Conservation (phyloP, 2,113 vertebrate genomes). For the Cyprinodon brontotheroides region DNA sequence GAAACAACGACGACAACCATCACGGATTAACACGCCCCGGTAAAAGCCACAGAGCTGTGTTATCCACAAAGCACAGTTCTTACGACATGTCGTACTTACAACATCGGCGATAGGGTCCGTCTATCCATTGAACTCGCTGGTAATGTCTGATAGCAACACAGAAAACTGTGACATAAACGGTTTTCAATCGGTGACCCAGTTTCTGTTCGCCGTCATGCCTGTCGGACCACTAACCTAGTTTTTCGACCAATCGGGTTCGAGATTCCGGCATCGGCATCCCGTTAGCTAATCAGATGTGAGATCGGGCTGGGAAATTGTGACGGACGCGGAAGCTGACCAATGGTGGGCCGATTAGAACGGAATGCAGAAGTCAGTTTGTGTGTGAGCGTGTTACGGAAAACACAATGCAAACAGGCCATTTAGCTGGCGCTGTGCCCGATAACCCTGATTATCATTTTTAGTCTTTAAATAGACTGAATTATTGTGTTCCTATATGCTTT, state of each 20-base stretch:
- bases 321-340: constrained; percentile 28
- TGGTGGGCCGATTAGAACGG: constrained; percentile 22
- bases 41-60: not conserved
- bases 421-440: not conserved
- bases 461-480: not conserved
- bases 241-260: constrained; percentile 69
- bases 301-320: constrained; percentile 38
- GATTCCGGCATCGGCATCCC: constrained; percentile 7
- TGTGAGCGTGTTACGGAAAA: constrained; percentile 16
- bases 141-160: constrained; percentile 48
- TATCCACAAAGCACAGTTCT: not conserved
- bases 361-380: constrained; percentile 37
- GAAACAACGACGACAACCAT: constrained; percentile 64
- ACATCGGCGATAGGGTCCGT: constrained; percentile 14
- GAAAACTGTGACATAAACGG: constrained; percentile 81
- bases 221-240: constrained; percentile 85
- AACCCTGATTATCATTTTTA: constrained; percentile 8
- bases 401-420: constrained; percentile 22
- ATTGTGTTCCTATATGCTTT: too few species aligned
- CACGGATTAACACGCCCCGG: constrained; percentile 15
- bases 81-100: constrained; percentile 62
- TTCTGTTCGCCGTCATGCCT: constrained; percentile 80
- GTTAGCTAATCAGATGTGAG: constrained; percentile 56
- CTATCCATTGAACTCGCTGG: constrained; percentile 49
- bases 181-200: constrained; percentile 81